Evolutionary conservation across 2,113 vertebrate species (phyloP), one percentile per base, ranked within the genome.

Genomic region (Lycocorax pyrrhopterus): DNA sequence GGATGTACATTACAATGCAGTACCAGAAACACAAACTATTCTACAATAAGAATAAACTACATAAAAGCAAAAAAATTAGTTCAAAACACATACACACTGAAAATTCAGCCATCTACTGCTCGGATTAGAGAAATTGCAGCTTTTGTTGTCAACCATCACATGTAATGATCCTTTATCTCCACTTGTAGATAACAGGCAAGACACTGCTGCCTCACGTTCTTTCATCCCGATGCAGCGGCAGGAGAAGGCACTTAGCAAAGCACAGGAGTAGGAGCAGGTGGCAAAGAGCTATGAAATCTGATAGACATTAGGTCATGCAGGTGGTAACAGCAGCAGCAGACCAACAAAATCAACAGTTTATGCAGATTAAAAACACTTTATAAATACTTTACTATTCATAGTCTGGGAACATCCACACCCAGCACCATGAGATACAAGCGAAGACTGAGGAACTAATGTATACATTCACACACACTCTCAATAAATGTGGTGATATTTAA

Each of bases 271-370:
- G 76, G 23, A 49, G 18, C 27, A 63, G 43, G 44, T 16, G 22
- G 10, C 6, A 1, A 67, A 55, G 20, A 21, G 64, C 37, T 71
- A 7, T 7, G 6, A 80, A 74, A 30, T 43, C 29, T 49, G 22
- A 76, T 3, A 63, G 43, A 30, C 27, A 7, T 20, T 13, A n/a
- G 0, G 0, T 16, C 39, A 46, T 2, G 13, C 16, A 71, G 44
- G 58, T 30, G 43, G 8, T 7, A 35, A 62, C 3, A 72, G 17
- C 49, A 58, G 39, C 35, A 93, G 47, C 44, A 73, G 35, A 27
- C 9, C 6, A 32, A 68, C 35, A 41, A 63, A 72, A 16, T 43
- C 62, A 71, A 20, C n/a, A n/a, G n/a, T n/a, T n/a, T n/a, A 4
- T 8, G 10, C 2, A 20, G 5, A 33, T 75, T 49, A 17, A 71